phyloP scores from a whole-genome alignment of 2,888 invertebrate genomes.

The Psylliodes chrysocephalus region DNA sequence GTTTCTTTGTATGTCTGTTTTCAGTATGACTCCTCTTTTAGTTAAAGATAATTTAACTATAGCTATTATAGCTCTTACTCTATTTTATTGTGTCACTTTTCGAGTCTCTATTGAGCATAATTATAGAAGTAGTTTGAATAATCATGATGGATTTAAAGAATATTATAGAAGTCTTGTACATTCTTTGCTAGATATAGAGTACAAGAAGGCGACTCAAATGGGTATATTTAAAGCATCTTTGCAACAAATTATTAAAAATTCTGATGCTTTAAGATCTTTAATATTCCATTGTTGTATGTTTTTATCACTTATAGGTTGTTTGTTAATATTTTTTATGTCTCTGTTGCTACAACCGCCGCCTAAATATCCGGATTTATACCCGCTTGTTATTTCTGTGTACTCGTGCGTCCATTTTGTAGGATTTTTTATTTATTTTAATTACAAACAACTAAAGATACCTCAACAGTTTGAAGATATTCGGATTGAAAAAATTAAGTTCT shows the following conservation, averaged over 20 bases:
- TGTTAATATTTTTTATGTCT: slow-evolving; percentile 69
- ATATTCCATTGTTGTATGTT: slow-evolving; percentile 56
- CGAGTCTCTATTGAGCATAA: slow-evolving; percentile 55
- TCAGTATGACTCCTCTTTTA: slow-evolving; percentile 90
- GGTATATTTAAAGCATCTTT: slow-evolving; percentile 51
- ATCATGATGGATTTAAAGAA: slow-evolving; percentile 49
- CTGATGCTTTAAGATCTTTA: slow-evolving; percentile 50
- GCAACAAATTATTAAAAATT: slow-evolving; percentile 54
- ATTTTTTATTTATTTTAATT: slow-evolving; percentile 81
- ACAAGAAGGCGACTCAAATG: slow-evolving; percentile 45
- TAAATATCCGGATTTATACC: slow-evolving; percentile 83
- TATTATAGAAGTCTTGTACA: slow-evolving; percentile 52
- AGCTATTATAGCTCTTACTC: slow-evolving; percentile 71
- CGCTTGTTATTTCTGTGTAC: slow-evolving; percentile 82
- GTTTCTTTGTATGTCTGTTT: slow-evolving; percentile 81
- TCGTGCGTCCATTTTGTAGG: slow-evolving; percentile 84
- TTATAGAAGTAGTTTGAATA: slow-evolving; percentile 49
- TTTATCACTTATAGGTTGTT: slow-evolving; percentile 72
- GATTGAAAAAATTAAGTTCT: slow-evolving; percentile 52
- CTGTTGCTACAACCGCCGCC: slow-evolving; percentile 74
- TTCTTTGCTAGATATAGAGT: slow-evolving; percentile 50
- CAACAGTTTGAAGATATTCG: slow-evolving; percentile 58
- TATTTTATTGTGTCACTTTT: slow-evolving; percentile 67
- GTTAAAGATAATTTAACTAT: slow-evolving; percentile 81
- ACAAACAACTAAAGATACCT: slow-evolving; percentile 70